Conservation (phyloP, 2,888 invertebrate species). For the Selenia dentaria region DNA sequence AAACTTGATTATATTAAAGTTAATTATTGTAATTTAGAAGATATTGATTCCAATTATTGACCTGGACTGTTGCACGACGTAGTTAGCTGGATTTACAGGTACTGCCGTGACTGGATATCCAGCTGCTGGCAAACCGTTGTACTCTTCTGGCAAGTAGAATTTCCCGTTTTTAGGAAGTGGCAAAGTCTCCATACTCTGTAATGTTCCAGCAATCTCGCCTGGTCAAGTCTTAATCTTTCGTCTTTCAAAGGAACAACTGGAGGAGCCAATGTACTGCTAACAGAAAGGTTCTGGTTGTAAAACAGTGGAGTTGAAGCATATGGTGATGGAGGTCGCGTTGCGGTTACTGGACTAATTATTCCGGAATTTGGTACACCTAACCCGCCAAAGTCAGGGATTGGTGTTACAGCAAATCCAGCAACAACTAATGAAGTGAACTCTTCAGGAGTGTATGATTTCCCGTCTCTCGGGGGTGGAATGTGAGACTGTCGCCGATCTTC, state of each 20-base stretch:
- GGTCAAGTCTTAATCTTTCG: slow-evolving; percentile 23
- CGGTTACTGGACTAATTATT: slow-evolving; percentile 4
- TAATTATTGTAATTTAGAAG: slow-evolving; percentile 9
- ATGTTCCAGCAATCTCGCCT: slow-evolving; percentile 27
- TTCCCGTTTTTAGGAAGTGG: slow-evolving; percentile 41
- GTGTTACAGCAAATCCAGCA: slow-evolving; percentile 32
- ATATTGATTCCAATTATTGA: slow-evolving; percentile 29
- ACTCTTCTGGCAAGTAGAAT: slow-evolving; percentile 42
- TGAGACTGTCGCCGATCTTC: slow-evolving; percentile 29
- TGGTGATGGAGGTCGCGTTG: slow-evolving; percentile 8
- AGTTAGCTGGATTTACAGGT: slow-evolving; percentile 31
- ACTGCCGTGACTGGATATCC: slow-evolving; percentile 41
- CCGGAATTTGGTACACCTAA: background rate
- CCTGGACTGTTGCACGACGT: slow-evolving; percentile 25
- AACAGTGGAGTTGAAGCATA: slow-evolving; percentile 5
- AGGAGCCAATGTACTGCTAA: slow-evolving; percentile 21
- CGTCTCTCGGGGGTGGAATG: slow-evolving; percentile 32
- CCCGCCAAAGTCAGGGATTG: slow-evolving; percentile 25
- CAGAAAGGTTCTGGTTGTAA: slow-evolving; percentile 17
- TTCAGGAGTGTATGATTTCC: slow-evolving; percentile 34
- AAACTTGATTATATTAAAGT: background rate
- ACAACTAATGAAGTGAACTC: slow-evolving; percentile 33
- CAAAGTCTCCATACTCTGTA: slow-evolving; percentile 31
- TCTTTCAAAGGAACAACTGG: slow-evolving; percentile 18
- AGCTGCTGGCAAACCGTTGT: slow-evolving; percentile 38